Conservation (phyloP, 2,113 vertebrate species). For the Hypocryptadius cinnamomeus region DNA sequence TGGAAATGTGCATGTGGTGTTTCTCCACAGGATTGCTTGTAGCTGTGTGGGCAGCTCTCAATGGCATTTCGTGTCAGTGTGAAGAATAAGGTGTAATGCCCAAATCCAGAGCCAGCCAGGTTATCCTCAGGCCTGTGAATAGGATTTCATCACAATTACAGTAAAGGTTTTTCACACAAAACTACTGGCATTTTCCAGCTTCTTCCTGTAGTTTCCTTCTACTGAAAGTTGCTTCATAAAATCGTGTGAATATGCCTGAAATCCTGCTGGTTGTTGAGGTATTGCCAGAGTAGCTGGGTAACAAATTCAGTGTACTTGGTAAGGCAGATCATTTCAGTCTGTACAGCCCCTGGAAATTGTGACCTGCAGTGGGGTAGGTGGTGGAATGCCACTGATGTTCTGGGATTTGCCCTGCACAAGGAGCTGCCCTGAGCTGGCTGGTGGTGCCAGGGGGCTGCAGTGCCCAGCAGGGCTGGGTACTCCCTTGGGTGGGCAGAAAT, state of each 20-base stretch:
- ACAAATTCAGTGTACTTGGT: neutral
- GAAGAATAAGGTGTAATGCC: neutral
- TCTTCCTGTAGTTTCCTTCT: neutral
- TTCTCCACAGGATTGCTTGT: neutral
- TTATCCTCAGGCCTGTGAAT: neutral
- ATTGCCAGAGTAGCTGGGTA: neutral
- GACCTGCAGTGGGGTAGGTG: accelerated
- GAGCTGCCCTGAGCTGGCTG: too few relatives aligned
- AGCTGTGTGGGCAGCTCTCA: neutral
- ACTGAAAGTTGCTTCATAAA: neutral
- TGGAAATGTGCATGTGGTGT: accelerated
- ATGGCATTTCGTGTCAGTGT: neutral
- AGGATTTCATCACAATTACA: neutral
- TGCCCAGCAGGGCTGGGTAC: accelerated
- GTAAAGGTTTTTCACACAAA: accelerated
- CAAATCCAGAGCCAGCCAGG: neutral
- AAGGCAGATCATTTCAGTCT: accelerated
- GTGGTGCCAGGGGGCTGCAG: accelerated
- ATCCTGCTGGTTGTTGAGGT: neutral
- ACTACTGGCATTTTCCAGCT: neutral
- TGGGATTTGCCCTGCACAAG: accelerated
- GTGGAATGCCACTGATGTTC: neutral
- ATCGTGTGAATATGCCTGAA: neutral
- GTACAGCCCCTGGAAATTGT: accelerated
- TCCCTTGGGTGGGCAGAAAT: neutral